phyloP scores from a whole-genome alignment of 2,113 vertebrate genomes.

The Suricata suricatta region DNA sequence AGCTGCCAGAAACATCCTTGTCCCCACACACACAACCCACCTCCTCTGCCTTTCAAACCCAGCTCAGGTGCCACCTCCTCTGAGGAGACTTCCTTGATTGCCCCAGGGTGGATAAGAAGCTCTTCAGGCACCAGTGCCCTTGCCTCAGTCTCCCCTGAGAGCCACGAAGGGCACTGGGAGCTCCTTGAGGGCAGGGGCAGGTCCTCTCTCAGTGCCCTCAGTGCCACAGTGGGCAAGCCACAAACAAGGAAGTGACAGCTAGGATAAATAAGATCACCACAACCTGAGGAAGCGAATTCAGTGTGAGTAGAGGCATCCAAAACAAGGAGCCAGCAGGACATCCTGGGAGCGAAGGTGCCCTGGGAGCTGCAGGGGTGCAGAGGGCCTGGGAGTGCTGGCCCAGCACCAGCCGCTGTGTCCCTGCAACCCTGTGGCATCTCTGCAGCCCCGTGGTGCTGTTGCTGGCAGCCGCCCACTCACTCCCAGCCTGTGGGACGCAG shows the following conservation, averaged over 20 bases:
- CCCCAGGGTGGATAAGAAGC: not conserved
- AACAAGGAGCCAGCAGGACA: not conserved
- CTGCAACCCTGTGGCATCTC: not conserved
- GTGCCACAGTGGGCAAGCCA: not conserved
- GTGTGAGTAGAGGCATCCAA: no score
- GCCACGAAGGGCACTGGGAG: not conserved
- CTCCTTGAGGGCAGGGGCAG: not conserved
- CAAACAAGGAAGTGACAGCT: not conserved
- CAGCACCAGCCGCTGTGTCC: not conserved
- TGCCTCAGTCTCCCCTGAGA: fast-evolving
- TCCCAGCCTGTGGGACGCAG: not conserved
- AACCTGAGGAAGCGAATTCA: not conserved
- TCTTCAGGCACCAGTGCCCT: not conserved
- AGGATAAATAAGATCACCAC: no score
- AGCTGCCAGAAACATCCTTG: not conserved
- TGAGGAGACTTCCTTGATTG: not conserved
- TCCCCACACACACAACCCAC: not conserved
- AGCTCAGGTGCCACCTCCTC: not conserved
- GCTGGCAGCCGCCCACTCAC: not conserved
- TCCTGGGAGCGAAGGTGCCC: not conserved
- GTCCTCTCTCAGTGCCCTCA: not conserved
- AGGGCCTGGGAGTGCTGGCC: not conserved
- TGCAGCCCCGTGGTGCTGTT: not conserved
- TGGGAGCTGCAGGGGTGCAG: no score
- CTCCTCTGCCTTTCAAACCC: not conserved